Evolutionary conservation across 1,140 invertebrate genomes (phyloP).

Genomic region (Zaprionus nigranus): DNA sequence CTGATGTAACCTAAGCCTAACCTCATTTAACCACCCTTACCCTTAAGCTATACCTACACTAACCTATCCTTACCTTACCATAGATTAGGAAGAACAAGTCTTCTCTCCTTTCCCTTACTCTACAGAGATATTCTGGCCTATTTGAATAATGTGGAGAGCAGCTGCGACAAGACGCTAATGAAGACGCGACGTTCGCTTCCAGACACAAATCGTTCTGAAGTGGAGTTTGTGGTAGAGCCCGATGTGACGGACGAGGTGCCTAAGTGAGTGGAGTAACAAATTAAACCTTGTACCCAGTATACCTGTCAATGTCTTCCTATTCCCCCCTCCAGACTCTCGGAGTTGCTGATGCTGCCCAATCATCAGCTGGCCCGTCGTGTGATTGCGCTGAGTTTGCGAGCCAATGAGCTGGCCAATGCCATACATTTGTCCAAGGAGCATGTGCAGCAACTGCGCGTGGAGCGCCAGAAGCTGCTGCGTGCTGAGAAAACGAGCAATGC

Average conservation of each 20-base stretch:
- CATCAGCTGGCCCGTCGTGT: slow-evolving; percentile 81
- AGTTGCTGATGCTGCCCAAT: slow-evolving; percentile 82
- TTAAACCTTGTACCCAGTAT: neutral
- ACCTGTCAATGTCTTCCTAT: neutral
- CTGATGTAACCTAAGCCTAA: no score
- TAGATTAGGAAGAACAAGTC: no score
- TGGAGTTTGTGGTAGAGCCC: slow-evolving; percentile 81
- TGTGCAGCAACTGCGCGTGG: slow-evolving; percentile 70
- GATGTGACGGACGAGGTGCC: slow-evolving; percentile 83
- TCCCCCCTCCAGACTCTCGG: slow-evolving; percentile 56
- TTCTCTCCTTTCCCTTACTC: neutral
- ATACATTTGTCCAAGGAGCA: slow-evolving; percentile 83
- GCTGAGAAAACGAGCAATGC: slow-evolving; percentile 72
- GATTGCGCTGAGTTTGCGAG: slow-evolving; percentile 73
- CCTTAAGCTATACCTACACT: no score
- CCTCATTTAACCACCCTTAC: no score
- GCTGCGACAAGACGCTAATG: slow-evolving; percentile 81
- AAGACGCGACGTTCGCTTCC: slow-evolving; percentile 77
- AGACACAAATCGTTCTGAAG: slow-evolving; percentile 75
- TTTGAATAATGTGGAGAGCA: slow-evolving; percentile 82
- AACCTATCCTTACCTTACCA: no score
- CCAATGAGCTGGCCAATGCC: slow-evolving; percentile 83
- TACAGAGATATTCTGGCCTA: slow-evolving; percentile 79
- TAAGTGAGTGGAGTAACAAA: slow-evolving; percentile 58
- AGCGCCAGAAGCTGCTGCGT: slow-evolving; percentile 76